These are phyloP conservation scores for Dallia pectoralis DNA, from an alignment of 2,797 vertebrate genomes.

Conservation along the genomic window DNA sequence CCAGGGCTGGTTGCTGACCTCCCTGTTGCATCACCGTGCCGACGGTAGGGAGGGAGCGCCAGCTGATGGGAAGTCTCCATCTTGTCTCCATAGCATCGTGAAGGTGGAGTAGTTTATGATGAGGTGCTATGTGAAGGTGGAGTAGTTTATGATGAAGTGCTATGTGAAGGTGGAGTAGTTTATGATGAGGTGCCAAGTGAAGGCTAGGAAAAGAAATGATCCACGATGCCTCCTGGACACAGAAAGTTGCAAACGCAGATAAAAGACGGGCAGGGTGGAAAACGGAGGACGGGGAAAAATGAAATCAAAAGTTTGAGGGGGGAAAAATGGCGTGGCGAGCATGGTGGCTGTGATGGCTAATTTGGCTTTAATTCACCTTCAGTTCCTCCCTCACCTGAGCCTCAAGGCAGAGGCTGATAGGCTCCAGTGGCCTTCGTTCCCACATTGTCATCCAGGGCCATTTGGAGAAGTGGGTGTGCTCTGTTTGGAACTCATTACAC, in stretches of 20 bases:
- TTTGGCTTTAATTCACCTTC: conserved; percentile 76
- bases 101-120: conserved; percentile 64
- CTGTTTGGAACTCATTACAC: conserved; percentile 8
- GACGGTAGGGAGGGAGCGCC: conserved; percentile 59
- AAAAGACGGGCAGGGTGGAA: conserved; percentile 38
- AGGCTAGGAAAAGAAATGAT: conserved; percentile 80
- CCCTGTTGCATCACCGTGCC: conserved; percentile 18
- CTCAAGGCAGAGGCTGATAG: conserved; percentile 60
- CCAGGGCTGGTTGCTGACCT: conserved; percentile 36
- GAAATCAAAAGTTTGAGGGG: conserved; percentile 41
- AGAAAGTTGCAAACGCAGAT: conserved; percentile 58
- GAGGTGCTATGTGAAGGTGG: conserved; percentile 72
- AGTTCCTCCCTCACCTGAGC: conserved; percentile 52
- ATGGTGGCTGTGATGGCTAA: conserved; percentile 70
- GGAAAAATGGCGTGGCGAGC: conserved; percentile 43
- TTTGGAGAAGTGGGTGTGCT: conserved; percentile 4
- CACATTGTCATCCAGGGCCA: conserved; percentile 44
- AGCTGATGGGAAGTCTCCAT: conserved; percentile 58
- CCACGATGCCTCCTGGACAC: conserved; percentile 76
- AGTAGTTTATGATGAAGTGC: conserved; percentile 72
- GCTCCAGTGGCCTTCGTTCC: conserved; percentile 66
- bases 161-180: conserved; percentile 66
- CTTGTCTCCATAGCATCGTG: conserved; percentile 67
- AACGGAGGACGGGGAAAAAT: conserved; percentile 54
- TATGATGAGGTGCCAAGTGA: conserved; percentile 77